phyloP scores from a whole-genome alignment of 2,113 vertebrate species.

The Budorcas taxicolor region DNA sequence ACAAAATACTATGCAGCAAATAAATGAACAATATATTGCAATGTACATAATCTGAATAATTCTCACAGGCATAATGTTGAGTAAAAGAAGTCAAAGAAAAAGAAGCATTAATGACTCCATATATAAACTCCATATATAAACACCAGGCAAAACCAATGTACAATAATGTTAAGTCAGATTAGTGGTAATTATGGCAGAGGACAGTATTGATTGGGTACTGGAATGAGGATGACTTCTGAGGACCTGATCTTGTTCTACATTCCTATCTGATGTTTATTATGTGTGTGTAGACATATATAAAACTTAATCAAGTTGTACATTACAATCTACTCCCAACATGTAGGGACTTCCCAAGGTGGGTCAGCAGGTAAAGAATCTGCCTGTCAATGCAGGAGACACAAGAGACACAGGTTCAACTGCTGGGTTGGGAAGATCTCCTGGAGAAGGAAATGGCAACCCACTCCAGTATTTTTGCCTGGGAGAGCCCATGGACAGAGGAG shows the following conservation, averaged over 20 bases:
- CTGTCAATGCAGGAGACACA: not conserved
- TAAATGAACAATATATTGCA: not conserved
- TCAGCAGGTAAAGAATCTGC: not conserved
- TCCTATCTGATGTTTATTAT: not conserved
- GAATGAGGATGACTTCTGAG: not conserved
- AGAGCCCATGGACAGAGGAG: not conserved
- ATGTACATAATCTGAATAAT: not conserved
- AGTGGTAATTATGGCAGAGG: not conserved
- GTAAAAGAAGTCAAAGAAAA: not conserved
- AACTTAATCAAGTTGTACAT: not conserved
- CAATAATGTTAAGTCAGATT: not conserved
- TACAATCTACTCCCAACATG: not conserved
- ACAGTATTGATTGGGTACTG: accelerated
- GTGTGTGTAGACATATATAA: not conserved
- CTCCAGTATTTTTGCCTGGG: not conserved
- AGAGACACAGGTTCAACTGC: accelerated
- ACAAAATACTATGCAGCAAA: not conserved
- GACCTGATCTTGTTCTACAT: not conserved
- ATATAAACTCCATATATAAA: not conserved
- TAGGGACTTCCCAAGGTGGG: not conserved
- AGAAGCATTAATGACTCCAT: not conserved
- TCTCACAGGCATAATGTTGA: not conserved
- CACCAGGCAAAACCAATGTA: not conserved
- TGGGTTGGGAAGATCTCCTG: not conserved
- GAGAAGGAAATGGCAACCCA: not conserved